A percentile compares a stretch with the other conserved stretches of the same genome.
Conservation (phyloP, 2,888 invertebrate species). For the Germaria angustata region DNA sequence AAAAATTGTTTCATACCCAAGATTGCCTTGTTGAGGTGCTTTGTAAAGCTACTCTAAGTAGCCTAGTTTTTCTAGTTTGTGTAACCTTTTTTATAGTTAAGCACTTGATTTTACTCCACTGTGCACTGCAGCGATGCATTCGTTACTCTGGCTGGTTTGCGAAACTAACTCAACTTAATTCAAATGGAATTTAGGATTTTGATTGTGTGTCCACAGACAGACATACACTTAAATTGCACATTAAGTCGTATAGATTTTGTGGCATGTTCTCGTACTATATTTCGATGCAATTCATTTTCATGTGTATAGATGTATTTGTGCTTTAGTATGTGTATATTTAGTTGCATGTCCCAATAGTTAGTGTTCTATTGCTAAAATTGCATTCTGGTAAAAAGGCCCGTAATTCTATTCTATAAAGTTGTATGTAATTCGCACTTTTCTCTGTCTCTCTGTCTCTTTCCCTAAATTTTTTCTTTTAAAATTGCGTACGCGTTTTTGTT, state of each 20-base stretch:
- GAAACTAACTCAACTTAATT: constrained; percentile 68
- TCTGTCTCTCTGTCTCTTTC: neutral
- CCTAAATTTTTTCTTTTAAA: constrained; percentile 32
- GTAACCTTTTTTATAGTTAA: no score
- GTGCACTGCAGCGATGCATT: constrained; percentile 8
- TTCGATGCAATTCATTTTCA: constrained; percentile 36
- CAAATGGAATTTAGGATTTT: constrained; percentile 78
- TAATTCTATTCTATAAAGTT: constrained; percentile 61
- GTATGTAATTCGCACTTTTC: constrained; percentile 64
- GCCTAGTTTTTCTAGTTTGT: no score
- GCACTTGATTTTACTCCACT: neutral
- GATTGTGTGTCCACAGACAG: constrained; percentile 53
- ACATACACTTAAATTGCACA: constrained; percentile 8
- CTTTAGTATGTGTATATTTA: neutral
- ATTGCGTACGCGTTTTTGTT: constrained; percentile 65
- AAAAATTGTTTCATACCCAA: no score
- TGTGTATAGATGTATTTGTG: neutral
- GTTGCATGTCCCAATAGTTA: constrained; percentile 49
- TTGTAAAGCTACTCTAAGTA: no score
- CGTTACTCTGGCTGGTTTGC: constrained; percentile 50
- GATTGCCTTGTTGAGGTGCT: no score
- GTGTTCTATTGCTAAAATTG: constrained; percentile 56
- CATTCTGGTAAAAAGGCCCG: constrained; percentile 58
- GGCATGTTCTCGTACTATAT: constrained; percentile 40
- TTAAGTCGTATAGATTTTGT: constrained; percentile 58